Conservation (phyloP, 2,797 vertebrate genomes). For the Scolopax rusticola region DNA sequence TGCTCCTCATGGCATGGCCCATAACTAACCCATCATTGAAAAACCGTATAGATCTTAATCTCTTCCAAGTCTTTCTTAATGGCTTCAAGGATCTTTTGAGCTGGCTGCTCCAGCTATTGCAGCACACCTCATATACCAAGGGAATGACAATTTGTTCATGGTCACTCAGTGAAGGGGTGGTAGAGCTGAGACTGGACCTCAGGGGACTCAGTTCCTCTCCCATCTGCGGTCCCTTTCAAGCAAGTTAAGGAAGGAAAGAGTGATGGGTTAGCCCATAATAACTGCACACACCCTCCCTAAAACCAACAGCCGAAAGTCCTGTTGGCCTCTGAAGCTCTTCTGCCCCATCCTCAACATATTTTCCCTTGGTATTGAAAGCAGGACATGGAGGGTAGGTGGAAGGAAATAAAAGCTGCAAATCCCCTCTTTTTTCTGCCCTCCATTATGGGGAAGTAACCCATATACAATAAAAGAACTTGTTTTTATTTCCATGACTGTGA, state of each 20-base stretch:
- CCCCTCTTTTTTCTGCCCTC: neutral
- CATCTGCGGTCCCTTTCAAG: neutral
- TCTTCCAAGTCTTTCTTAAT: neutral
- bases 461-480: neutral
- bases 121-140: neutral
- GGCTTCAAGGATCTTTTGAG: neutral
- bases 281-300: fast-evolving
- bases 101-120: neutral
- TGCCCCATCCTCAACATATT: neutral
- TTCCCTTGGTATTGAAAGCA: neutral
- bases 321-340: neutral
- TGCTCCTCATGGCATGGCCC: neutral
- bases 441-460: fast-evolving
- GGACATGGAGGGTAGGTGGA: neutral
- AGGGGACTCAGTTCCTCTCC: neutral
- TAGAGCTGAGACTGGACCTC: neutral
- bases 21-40: fast-evolving
- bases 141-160: neutral
- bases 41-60: neutral
- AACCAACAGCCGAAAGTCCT: neutral
- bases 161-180: neutral
- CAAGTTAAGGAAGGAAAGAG: neutral
- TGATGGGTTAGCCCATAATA: fast-evolving
- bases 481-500: neutral
- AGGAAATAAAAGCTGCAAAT: neutral